A percentile compares a stretch with the other conserved stretches of the same genome.
Evolutionary conservation across 2,888 invertebrate genomes (phyloP).

Genomic region (Myopa testacea): DNA sequence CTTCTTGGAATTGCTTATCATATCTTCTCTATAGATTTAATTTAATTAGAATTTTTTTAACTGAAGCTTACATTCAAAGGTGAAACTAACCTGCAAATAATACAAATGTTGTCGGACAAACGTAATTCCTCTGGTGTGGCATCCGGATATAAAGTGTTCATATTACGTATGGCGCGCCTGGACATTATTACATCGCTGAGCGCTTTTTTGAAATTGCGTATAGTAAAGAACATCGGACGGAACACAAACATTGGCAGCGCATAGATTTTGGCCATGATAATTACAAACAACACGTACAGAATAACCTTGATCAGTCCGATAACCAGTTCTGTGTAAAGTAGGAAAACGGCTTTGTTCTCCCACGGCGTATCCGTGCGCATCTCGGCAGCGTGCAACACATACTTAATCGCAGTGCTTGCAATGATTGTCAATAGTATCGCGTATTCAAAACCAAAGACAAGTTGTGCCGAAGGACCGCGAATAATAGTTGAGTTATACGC

Average conservation of each 20-base stretch:
- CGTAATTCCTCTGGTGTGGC: conserved; percentile 92
- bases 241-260: conserved; percentile 98
- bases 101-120: conserved; percentile 96
- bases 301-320: conserved; percentile 89
- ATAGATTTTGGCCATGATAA: conserved; percentile 96
- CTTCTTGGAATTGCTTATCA: conserved; percentile 87
- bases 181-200: conserved; percentile 97
- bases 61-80: not conserved
- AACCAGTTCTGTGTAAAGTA: conserved; percentile 95
- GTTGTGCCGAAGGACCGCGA: conserved; percentile 96
- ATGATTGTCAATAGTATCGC: conserved; percentile 95
- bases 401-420: conserved; percentile 92
- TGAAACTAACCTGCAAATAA: conserved; percentile 83
- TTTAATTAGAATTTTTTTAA: not conserved
- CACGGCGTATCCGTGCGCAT: conserved; percentile 89
- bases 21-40: conserved; percentile 72
- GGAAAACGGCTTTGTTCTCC: conserved; percentile 98
- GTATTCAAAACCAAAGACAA: conserved; percentile 99
- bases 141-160: conserved; percentile 98
- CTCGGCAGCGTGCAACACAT: conserved; percentile 86
- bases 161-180: conserved; percentile 94
- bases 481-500: conserved; percentile 93
- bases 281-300: conserved; percentile 91
- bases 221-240: conserved; percentile 99
- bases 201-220: conserved; percentile 97